A percentile compares a stretch with the other conserved stretches of the same genome.
phyloP scores from a whole-genome alignment of 1,140 invertebrate genomes.

The Caenorhabditis remanei region DNA sequence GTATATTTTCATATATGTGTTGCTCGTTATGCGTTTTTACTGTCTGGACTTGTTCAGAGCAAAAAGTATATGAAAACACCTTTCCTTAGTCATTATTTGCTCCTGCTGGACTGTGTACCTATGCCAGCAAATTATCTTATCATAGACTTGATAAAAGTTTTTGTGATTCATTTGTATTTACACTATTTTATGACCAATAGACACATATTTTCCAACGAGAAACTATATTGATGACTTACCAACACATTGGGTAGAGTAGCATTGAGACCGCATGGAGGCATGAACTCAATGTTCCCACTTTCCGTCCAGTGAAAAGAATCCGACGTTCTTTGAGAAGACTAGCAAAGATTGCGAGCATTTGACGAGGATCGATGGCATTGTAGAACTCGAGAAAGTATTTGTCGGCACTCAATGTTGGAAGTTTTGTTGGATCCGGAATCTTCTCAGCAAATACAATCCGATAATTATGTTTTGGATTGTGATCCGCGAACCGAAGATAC shows the following conservation, averaged over 20 bases:
- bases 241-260: conserved; percentile 72
- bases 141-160: no score
- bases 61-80: no score
- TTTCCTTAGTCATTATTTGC: no score
- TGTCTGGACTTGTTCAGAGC: no score
- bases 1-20: no score
- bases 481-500: conserved; percentile 54
- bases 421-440: conserved; percentile 57
- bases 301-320: conserved; percentile 72
- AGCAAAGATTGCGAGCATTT: conserved; percentile 73
- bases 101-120: no score
- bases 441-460: conserved; percentile 35
- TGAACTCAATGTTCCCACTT: conserved; percentile 72
- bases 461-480: conserved; percentile 42
- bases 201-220: not conserved
- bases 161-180: no score
- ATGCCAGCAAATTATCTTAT: no score
- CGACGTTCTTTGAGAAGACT: conserved; percentile 74
- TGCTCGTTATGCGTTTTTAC: no score
- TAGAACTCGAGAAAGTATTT: conserved; percentile 75
- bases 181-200: no score
- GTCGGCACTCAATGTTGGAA: conserved; percentile 72
- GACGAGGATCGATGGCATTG: conserved; percentile 71
- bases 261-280: conserved; percentile 72
- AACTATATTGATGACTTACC: conserved; percentile 63